Percentiles rank a stretch among this genome's conserved stretches.
Evolutionary conservation across 2,888 invertebrate species (phyloP).

Genomic region (Drepana falcataria): DNA sequence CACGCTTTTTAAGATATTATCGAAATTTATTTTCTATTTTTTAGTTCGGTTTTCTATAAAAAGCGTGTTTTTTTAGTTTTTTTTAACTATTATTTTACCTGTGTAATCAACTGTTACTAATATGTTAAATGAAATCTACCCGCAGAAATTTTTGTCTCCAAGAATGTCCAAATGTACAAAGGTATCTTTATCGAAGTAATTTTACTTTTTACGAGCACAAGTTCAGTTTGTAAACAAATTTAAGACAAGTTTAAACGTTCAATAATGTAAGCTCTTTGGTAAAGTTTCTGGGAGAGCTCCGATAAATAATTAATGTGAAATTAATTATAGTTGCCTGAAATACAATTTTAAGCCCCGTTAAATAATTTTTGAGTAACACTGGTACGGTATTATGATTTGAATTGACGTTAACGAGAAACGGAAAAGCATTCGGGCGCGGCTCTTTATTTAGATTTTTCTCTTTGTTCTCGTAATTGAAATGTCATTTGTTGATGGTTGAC

Average conservation of each 20-base stretch:
- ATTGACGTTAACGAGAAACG: constrained; percentile 35
- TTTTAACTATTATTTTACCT: too few species aligned
- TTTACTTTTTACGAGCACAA: background rate
- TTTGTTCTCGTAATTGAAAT: constrained; percentile 58
- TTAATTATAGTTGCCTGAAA: background rate
- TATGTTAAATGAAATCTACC: too few species aligned
- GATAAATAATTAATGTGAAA: background rate
- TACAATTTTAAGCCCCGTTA: background rate
- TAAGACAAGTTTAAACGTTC: background rate
- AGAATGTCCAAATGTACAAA: too few species aligned
- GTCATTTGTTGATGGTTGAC: constrained; percentile 50
- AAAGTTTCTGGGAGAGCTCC: background rate
- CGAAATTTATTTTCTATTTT: too few species aligned
- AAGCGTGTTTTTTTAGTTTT: too few species aligned
- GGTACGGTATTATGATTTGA: constrained; percentile 25
- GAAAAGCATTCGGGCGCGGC: constrained; percentile 46
- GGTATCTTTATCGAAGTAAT: too few species aligned
- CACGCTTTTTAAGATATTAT: too few species aligned
- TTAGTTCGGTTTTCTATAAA: too few species aligned
- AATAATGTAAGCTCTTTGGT: background rate
- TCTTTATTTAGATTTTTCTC: constrained; percentile 57
- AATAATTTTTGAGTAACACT: background rate
- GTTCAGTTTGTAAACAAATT: background rate
- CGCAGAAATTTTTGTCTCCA: too few species aligned
- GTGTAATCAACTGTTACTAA: too few species aligned